Evolutionary conservation across 1,140 invertebrate species (phyloP).

Genomic region (Muscidifurax raptorellus): DNA sequence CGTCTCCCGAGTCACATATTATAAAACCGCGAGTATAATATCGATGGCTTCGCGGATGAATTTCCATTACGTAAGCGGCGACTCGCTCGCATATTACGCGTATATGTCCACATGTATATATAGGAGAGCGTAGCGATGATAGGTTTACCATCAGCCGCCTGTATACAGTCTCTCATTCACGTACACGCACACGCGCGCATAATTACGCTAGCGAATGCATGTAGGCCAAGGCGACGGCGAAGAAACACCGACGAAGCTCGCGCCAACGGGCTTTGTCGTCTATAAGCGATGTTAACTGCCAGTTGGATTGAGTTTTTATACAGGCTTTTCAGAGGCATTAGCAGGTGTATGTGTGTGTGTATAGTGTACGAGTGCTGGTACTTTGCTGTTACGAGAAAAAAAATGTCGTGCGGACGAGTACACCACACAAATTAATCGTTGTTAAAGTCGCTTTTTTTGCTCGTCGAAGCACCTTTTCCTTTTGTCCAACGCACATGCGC

Average conservation of each 20-base stretch:
- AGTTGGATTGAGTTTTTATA: too few relatives aligned
- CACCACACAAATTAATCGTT: too few relatives aligned
- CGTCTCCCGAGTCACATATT: background rate
- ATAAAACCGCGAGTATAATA: background rate
- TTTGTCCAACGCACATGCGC: too few relatives aligned
- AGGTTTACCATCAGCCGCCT: background rate
- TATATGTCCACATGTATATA: background rate
- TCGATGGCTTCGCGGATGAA: background rate
- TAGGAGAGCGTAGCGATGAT: background rate
- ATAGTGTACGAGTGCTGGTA: too few relatives aligned
- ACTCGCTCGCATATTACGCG: background rate
- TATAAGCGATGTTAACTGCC: background rate
- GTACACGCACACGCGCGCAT: background rate
- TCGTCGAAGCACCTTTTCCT: too few relatives aligned
- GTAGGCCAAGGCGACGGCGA: constrained; percentile 49
- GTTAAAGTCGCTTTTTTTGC: too few relatives aligned
- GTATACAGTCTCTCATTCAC: background rate
- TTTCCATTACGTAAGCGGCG: constrained; percentile 28
- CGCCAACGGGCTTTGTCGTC: background rate
- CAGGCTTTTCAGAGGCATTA: background rate
- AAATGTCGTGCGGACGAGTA: too few relatives aligned
- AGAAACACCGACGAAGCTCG: constrained; percentile 12
- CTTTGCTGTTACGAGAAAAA: too few relatives aligned
- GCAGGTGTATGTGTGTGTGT: too few relatives aligned
- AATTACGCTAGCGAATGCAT: constrained; percentile 42